Evolutionary conservation across 1,140 invertebrate genomes (phyloP), one percentile per base, ranked within the genome.

Genomic region (Stegodyphus mimosarum): DNA sequence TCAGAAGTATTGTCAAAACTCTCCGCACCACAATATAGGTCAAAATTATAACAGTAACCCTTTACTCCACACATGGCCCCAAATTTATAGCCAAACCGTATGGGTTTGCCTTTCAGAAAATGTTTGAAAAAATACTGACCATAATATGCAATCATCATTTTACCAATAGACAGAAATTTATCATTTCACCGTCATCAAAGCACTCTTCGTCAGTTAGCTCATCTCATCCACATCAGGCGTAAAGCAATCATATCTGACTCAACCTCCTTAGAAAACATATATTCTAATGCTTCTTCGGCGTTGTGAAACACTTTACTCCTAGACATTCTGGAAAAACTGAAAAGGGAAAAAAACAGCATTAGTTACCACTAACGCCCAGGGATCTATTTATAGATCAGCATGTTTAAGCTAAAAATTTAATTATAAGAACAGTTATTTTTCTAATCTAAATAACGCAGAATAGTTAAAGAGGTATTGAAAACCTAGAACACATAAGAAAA

Each of bases 401-500:
- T 15, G 55, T 60, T 60, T 60, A 60, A 60, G 15, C 55, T 60
- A 10, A 60, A 9, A 60, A 10, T 60, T 60, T n/a, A n/a, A n/a
- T n/a, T 60, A 60, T 60, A 60, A 60, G 15, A 60, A 60, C 55
- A 60, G 55, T 60, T 60, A 60, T 60, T 60, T 60, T 60, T 60
- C 1, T 60, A 60, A 60, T 60, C 9, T 2, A 60, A 60, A 60
- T 10, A 60, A 60, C 15, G 5, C 55, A 60, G 6, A 67, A 67
- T 6, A 67, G 17, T 17, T 67, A 17, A 6, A 67, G 64, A 67
- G 64, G 64, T 67, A 67, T 67, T 67, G 13, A 67, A 67, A 67
- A 67, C 6, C 1, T 67, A 67, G n/a, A 67, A 67, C 64, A 67
- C 17, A 67, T 67, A 67, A 67, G n/a, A 67, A 67, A 67, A 67